Percentiles rank a stretch among this genome's conserved stretches.
Evolutionary conservation across 2,888 invertebrate genomes (phyloP).

Genomic region (Tachina grossa): DNA sequence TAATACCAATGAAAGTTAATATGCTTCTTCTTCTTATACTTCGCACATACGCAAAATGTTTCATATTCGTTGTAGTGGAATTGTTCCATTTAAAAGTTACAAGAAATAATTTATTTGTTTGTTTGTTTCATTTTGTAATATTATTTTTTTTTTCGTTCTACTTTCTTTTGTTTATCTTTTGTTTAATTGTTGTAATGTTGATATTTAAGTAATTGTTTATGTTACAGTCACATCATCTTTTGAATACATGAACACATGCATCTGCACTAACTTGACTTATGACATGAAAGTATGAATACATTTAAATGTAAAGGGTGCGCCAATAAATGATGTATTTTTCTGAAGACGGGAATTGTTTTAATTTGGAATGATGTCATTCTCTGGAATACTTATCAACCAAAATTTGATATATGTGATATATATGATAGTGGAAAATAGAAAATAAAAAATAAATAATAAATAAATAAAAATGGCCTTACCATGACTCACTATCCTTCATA

Average conservation of each 20-base stretch:
- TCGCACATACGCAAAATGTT: neutral
- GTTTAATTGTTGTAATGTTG: conserved; percentile 36
- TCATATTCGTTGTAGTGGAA: conserved; percentile 11
- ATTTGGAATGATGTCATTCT: too few species aligned
- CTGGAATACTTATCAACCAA: too few species aligned
- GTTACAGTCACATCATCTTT: conserved; percentile 39
- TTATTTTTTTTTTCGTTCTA: neutral
- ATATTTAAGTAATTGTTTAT: conserved; percentile 49
- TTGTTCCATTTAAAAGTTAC: conserved; percentile 3
- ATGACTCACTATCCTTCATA: too few species aligned
- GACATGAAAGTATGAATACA: too few species aligned
- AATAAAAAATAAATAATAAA: too few species aligned
- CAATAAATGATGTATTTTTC: neutral
- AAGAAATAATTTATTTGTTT: conserved; percentile 12
- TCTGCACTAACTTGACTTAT: neutral
- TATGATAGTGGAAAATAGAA: too few species aligned
- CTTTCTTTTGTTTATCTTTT: neutral
- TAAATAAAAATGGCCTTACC: too few species aligned
- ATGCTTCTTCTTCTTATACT: neutral
- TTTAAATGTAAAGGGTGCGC: neutral
- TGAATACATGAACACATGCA: neutral
- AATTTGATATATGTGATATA: too few species aligned
- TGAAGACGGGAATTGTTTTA: neutral
- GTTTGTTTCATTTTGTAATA: neutral
- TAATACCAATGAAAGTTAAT: conserved; percentile 21